phyloP scores from a whole-genome alignment of 2,797 vertebrate genomes.

The Triplophysa bombifrons region DNA sequence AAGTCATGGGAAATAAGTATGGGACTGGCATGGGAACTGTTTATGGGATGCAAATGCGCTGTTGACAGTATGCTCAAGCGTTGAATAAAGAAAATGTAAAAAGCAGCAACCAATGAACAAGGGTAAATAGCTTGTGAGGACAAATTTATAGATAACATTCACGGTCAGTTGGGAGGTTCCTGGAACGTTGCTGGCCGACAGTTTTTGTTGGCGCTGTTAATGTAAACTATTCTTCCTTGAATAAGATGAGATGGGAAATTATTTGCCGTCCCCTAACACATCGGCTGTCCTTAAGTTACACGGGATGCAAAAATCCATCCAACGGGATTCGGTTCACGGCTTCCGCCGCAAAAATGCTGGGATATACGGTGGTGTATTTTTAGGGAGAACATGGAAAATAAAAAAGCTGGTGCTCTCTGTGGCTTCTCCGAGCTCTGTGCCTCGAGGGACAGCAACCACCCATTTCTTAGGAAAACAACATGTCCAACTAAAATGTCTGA shows the following conservation, averaged over 20 bases:
- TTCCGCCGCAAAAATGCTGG: slow-evolving; percentile 40
- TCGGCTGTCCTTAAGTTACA: slow-evolving; percentile 50
- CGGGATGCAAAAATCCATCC: slow-evolving; percentile 9
- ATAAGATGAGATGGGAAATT: slow-evolving; percentile 49
- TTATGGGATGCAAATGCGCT: slow-evolving; percentile 65
- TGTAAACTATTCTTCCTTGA: slow-evolving; percentile 54
- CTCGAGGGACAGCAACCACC: slow-evolving; percentile 41
- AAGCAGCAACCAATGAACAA: slow-evolving; percentile 44
- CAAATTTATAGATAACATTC: slow-evolving; percentile 59
- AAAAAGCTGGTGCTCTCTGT: slow-evolving; percentile 52
- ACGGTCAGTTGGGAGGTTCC: slow-evolving; percentile 48
- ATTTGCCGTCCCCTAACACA: slow-evolving; percentile 34
- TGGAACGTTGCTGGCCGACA: slow-evolving; percentile 45
- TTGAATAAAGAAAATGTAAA: slow-evolving; percentile 65
- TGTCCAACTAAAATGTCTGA: slow-evolving; percentile 40
- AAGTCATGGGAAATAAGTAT: slow-evolving; percentile 66
- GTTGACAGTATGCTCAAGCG: slow-evolving; percentile 59
- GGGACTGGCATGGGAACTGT: slow-evolving; percentile 67
- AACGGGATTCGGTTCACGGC: slow-evolving; percentile 12
- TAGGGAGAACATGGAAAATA: slow-evolving; percentile 53
- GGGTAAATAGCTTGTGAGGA: slow-evolving; percentile 45
- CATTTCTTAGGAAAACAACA: slow-evolving; percentile 48
- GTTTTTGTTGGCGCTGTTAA: slow-evolving; percentile 52
- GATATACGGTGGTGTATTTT: slow-evolving; percentile 51
- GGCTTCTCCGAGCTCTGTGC: slow-evolving; percentile 44